These are phyloP conservation scores for Sericinus montela DNA, from an alignment of 2,888 invertebrate species.

Conservation along the genomic window DNA sequence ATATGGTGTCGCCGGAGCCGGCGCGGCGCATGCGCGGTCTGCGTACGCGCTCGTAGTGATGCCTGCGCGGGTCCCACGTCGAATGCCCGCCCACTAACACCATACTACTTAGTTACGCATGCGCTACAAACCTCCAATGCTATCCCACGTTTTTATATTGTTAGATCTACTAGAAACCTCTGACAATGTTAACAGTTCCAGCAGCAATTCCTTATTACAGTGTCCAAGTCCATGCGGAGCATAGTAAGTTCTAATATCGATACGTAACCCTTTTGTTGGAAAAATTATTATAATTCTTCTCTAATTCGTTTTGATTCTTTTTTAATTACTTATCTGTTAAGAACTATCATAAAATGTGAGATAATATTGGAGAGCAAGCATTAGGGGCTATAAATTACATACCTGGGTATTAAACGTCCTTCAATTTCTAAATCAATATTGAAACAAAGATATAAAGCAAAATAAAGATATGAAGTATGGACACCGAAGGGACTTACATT, in stretches of 20 bases:
- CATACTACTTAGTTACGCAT: constrained; percentile 71
- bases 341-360: no score
- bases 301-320: neutral
- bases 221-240: no score
- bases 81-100: constrained; percentile 80
- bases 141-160: no score
- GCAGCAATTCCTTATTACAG: no score
- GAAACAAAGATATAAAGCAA: constrained; percentile 2
- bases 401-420: constrained; percentile 3
- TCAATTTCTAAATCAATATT: constrained; percentile 1
- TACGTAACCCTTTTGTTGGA: no score
- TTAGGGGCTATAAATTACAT: constrained; percentile 12
- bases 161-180: no score
- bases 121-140: constrained; percentile 70
- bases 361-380: constrained; percentile 31
- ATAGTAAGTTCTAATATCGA: no score
- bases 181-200: no score
- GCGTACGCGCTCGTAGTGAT: constrained; percentile 93
- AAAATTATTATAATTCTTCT: no score
- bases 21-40: constrained; percentile 81
- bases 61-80: constrained; percentile 93
- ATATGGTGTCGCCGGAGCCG: constrained; percentile 83
- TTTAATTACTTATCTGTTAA: no score
- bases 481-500: neutral
- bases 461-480: neutral